Evolutionary conservation across 1,140 invertebrate genomes (phyloP).

Genomic region (Calephelis virginiensis): DNA sequence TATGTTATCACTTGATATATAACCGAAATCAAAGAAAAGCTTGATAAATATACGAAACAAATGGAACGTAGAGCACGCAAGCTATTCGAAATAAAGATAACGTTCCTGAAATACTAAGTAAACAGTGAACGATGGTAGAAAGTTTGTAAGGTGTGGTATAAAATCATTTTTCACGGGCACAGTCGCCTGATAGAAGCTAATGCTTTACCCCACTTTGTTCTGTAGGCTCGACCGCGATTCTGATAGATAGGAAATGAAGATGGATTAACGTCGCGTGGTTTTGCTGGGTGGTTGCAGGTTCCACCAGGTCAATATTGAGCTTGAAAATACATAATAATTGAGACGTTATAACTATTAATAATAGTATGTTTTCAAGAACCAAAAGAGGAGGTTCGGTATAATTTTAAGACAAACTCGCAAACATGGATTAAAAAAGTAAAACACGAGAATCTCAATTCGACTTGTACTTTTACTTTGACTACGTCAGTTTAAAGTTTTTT

Average conservation of each 20-base stretch:
- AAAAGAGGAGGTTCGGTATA: too few species aligned
- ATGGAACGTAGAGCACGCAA: conserved; percentile 57
- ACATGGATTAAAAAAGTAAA: too few species aligned
- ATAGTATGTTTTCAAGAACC: too few species aligned
- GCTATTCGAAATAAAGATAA: conserved; percentile 63
- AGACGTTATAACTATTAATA: too few species aligned
- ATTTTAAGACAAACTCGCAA: too few species aligned
- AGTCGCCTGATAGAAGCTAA: conserved; percentile 68
- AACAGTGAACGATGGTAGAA: conserved; percentile 64
- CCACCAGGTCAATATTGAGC: too few species aligned
- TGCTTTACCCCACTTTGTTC: conserved; percentile 57
- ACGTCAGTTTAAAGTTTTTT: too few species aligned
- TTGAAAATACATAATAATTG: too few species aligned
- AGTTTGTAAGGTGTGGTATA: conserved; percentile 61
- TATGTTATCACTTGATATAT: conserved; percentile 51
- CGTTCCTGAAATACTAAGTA: conserved; percentile 62
- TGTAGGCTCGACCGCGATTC: conserved; percentile 54
- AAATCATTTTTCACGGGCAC: conserved; percentile 72
- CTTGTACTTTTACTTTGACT: too few species aligned
- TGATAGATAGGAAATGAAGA: conserved; percentile 78
- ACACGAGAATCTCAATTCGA: too few species aligned
- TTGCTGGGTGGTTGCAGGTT: conserved; percentile 41
- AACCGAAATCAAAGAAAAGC: conserved; percentile 61
- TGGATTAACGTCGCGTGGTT: conserved; percentile 73
- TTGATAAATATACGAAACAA: conserved; percentile 60